phyloP scores from a whole-genome alignment of 2,888 invertebrate species.

The Diploptera punctata region DNA sequence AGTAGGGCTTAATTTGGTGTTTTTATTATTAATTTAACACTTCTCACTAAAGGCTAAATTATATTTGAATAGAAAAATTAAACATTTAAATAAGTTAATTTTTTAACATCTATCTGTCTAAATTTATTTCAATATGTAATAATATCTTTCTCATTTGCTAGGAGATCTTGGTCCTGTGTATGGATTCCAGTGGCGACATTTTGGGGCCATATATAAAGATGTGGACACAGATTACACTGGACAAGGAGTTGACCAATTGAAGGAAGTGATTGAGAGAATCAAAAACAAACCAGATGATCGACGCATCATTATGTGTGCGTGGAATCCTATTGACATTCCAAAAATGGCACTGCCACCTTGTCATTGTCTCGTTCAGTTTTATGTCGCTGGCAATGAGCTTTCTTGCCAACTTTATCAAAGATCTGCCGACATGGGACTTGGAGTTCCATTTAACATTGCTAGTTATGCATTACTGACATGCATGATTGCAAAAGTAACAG shows the following conservation, averaged over 20 bases:
- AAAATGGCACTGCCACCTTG: conserved; percentile 97
- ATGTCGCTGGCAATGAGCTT: conserved; percentile 81
- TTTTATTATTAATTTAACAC: no score
- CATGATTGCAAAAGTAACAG: conserved; percentile 96
- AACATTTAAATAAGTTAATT: no score
- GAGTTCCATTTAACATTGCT: conserved; percentile 99
- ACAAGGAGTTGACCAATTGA: conserved; percentile 89
- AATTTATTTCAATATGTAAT: no score
- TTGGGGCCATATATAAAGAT: conserved; percentile 87
- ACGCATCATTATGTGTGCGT: conserved; percentile 91
- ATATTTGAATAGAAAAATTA: no score
- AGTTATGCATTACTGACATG: conserved; percentile 93
- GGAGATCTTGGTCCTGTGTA: conserved; percentile 96
- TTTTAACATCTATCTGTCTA: no score
- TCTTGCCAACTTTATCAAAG: conserved; percentile 95
- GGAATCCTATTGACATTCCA: conserved; percentile 90
- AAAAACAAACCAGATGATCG: conserved; percentile 83
- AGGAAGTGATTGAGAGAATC: conserved; percentile 79
- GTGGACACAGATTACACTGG: conserved; percentile 83
- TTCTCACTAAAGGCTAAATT: no score
- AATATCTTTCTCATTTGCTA: no score
- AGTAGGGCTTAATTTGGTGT: no score
- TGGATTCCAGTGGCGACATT: conserved; percentile 99
- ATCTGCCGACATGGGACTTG: conserved; percentile 97
- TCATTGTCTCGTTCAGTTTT: conserved; percentile 94